phyloP scores from a whole-genome alignment of 2,888 invertebrate genomes.

The Tenthredo livida region DNA sequence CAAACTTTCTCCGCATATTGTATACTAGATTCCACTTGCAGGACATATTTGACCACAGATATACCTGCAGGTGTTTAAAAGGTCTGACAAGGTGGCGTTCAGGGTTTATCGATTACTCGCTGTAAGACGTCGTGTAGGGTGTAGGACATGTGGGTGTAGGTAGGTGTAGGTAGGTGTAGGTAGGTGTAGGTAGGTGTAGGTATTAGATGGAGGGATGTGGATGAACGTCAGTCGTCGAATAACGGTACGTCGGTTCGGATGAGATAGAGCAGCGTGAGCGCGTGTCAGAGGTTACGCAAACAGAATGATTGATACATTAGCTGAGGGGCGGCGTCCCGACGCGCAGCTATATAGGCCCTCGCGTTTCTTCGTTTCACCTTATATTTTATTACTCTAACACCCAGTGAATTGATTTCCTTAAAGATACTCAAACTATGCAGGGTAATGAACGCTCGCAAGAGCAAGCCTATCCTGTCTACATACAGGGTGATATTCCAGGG shows the following conservation, averaged over 20 bases:
- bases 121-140: background rate
- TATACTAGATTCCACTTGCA: background rate
- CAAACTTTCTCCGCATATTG: background rate
- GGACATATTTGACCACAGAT: background rate
- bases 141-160: too few relatives aligned
- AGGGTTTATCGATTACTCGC: slow-evolving; percentile 31
- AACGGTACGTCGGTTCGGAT: background rate
- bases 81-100: background rate
- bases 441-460: background rate
- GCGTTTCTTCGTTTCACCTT: slow-evolving; percentile 43
- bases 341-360: slow-evolving; percentile 34
- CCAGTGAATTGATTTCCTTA: slow-evolving; percentile 61
- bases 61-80: background rate
- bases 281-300: slow-evolving; percentile 74
- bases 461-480: background rate
- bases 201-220: background rate
- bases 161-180: background rate
- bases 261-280: slow-evolving; percentile 57
- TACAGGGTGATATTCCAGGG: too few relatives aligned
- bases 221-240: slow-evolving; percentile 5
- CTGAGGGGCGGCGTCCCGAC: slow-evolving; percentile 60
- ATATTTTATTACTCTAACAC: slow-evolving; percentile 58
- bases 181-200: background rate
- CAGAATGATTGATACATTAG: slow-evolving; percentile 67
- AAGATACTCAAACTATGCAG: background rate